Evolutionary conservation across 2,888 invertebrate genomes (phyloP), one percentile per base, ranked within the genome.

Genomic region (Lithosia quadra): DNA sequence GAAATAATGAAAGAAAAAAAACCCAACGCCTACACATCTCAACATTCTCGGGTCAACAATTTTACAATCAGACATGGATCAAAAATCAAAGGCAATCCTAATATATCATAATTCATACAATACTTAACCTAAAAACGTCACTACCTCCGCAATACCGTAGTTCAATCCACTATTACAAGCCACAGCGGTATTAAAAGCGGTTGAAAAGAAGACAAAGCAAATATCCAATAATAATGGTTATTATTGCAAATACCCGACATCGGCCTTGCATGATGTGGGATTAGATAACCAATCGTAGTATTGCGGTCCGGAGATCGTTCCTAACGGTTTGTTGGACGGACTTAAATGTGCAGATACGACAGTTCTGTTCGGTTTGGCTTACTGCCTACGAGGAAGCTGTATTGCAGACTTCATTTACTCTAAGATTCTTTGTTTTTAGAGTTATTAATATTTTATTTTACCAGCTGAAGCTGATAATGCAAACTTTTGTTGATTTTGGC

Each of bases 261-360:
- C 86, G 87, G 89, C 89, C 90, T 90, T 89, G 88, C 86, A 78
- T 84, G 86, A 86, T 83, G 84, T 69, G 78, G 84, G 73, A 87
- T 89, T 89, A 89, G 91, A 92, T 92, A 90, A 92, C 86, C 88
- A 87, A 90, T 91, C 85, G 86, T 79, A 84, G 83, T 81, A 85
- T 88, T 88, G 89, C 88, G 88, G 90, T 88, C 85, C 86, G 84
- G 83, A 86, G 89, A 91, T 90, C 89, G 84, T 77, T 81, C 65
- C 75, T 91, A 92, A 93, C 92, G 92, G 92, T 84, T 87, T 70
- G 56, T 67, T 74, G 79, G 76, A 79, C 79, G 71, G 68, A 65
- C 68, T 66, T 67, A 34, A 57, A 60, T 69, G 61, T n/a, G 21
- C 18, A 71, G 74, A 75, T 2, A 8, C 43, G 63, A 58, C 49